phyloP scores from a whole-genome alignment of 2,113 vertebrate species.

The Erpornis zantholeuca region DNA sequence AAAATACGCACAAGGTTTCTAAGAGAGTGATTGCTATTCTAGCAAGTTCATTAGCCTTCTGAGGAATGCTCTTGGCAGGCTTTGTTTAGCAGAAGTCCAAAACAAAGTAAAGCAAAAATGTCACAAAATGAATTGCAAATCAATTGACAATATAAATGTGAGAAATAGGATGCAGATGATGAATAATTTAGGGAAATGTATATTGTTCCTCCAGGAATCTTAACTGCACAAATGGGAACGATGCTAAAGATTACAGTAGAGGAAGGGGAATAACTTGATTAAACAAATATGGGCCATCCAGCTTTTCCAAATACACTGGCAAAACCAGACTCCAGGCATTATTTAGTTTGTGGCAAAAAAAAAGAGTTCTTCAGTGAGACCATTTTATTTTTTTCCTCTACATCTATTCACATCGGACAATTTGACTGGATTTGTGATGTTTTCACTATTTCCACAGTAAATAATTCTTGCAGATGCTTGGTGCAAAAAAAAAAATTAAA shows the following conservation, averaged over 20 bases:
- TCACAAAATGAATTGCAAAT: conserved; percentile 60
- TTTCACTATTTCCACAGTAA: not conserved
- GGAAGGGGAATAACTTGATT: not conserved
- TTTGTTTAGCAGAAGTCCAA: conserved; percentile 38
- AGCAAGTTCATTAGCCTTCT: conserved; percentile 55
- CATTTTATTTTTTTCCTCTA: fast-evolving
- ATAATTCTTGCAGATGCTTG: not conserved
- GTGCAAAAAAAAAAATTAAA: not conserved
- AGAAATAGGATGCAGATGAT: not conserved
- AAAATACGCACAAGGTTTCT: conserved; percentile 35
- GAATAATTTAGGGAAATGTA: conserved; percentile 30
- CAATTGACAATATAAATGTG: conserved; percentile 34
- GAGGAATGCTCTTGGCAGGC: conserved; percentile 53
- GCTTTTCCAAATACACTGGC: not conserved
- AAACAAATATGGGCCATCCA: not conserved
- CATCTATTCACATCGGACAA: not conserved
- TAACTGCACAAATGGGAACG: not conserved
- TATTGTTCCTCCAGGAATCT: not conserved
- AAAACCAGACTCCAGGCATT: not conserved
- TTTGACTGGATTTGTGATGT: not conserved
- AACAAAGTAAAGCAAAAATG: conserved; percentile 60
- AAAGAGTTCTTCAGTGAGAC: not conserved
- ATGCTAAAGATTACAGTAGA: not conserved
- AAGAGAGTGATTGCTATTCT: conserved; percentile 42
- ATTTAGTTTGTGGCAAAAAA: not conserved